These are phyloP conservation scores for Acridotheres tristis DNA, from an alignment of 2,797 vertebrate species.

Conservation along the genomic window DNA sequence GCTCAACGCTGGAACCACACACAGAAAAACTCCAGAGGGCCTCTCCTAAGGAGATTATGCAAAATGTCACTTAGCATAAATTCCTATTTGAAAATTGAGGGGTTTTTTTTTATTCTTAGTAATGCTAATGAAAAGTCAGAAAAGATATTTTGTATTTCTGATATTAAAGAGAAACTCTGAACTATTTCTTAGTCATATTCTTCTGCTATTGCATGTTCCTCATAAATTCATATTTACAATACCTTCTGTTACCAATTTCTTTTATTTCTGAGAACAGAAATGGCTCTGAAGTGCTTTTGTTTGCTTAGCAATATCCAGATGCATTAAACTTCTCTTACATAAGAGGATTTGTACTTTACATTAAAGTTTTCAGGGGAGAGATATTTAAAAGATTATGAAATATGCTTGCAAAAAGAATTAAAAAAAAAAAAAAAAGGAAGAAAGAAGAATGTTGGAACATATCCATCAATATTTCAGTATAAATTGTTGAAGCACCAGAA, in stretches of 20 bases:
- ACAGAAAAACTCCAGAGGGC: neutral
- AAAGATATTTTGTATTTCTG: neutral
- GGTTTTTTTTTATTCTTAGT: neutral
- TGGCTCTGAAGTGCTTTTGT: neutral
- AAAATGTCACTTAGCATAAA: neutral
- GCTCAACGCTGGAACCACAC: neutral
- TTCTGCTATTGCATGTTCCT: neutral
- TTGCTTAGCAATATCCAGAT: constrained; percentile 6
- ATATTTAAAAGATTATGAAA: constrained; percentile 53
- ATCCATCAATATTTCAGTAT: constrained; percentile 46
- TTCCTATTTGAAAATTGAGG: neutral
- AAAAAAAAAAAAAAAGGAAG: neutral
- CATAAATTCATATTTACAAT: neutral
- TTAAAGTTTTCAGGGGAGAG: constrained; percentile 13
- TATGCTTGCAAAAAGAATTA: neutral
- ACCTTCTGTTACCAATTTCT: neutral
- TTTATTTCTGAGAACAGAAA: constrained; percentile 4
- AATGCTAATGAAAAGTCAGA: neutral
- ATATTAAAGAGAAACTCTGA: neutral
- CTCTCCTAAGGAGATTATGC: neutral
- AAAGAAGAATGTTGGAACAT: constrained; percentile 20
- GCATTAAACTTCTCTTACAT: constrained; percentile 18
- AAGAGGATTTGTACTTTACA: constrained; percentile 20
- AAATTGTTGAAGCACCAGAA: constrained; percentile 63
- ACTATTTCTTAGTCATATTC: neutral